Evolutionary conservation across 2,113 vertebrate genomes (phyloP).

Genomic region (Hydrolagus affinis): DNA sequence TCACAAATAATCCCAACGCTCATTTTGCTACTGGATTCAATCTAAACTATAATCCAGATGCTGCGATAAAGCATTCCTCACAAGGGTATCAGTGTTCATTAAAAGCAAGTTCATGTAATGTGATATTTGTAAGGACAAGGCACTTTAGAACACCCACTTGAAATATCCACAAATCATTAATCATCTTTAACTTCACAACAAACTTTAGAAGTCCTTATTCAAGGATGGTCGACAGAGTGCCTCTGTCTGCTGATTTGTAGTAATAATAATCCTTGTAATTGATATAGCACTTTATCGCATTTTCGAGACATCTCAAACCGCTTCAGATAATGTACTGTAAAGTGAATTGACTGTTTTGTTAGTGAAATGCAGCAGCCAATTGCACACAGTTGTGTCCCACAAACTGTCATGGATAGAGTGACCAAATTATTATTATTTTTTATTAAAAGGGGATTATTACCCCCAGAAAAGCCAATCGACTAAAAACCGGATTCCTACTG

Average conservation of each 20-base stretch:
- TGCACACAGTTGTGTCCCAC: too few species aligned
- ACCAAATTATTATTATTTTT: too few species aligned
- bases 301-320: too few species aligned
- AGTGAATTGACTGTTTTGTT: too few species aligned
- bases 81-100: slow-evolving; percentile 30
- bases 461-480: too few species aligned
- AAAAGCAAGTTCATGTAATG: slow-evolving; percentile 29
- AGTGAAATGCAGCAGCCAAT: too few species aligned
- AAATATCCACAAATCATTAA: slow-evolving; percentile 39
- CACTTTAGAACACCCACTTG: slow-evolving; percentile 37
- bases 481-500: too few species aligned
- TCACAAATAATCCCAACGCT: not conserved
- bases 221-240: slow-evolving; percentile 35
- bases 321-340: too few species aligned
- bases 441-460: too few species aligned
- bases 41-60: slow-evolving; percentile 23
- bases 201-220: slow-evolving; percentile 37
- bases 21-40: not conserved
- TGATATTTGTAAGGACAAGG: slow-evolving; percentile 33
- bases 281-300: too few species aligned
- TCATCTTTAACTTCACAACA: slow-evolving; percentile 34
- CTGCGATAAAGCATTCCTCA: not conserved
- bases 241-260: slow-evolving; percentile 38
- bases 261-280: not conserved
- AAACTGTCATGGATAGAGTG: too few species aligned